Evolutionary conservation across 2,113 vertebrate species (phyloP), one percentile per base, ranked within the genome.

Genomic region (Gnathonemus echidnorhynchus): DNA sequence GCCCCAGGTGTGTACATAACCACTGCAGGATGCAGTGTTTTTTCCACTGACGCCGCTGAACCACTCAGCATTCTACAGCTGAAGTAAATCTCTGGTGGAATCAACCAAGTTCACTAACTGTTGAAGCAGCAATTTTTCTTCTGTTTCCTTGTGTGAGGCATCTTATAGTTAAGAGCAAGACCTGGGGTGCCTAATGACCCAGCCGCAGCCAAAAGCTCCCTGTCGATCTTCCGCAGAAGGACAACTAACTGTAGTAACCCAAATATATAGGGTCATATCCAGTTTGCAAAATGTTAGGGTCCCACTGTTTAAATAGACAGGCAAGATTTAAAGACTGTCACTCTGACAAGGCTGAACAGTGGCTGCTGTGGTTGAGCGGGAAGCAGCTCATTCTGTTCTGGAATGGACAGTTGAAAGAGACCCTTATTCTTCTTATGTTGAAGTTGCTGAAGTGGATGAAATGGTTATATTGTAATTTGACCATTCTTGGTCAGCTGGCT

Each of bases 391-490:
- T 19, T 46, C 27, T 17, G 15, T n/a, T 77, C 24, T 46, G 70
- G 45, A 48, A 86, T 80, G 1, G 42, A 87, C 6, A 53, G 52
- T 77, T 83, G 42, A 83, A 90, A 24, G 45, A 84, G 39, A 70
- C 27, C 74, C 66, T 86, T 90, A 49, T 89, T 91, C 7, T 56
- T 11, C 31, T 56, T 21, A 39, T 80, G 35, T 86, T 83, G 6
- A 85, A 87, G 86, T 90, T 83, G 70, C 17, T 90, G 77, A 91
- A 91, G 89, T 31, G 66, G 86, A 21, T 48, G 66, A 77, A 91
- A 91, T 91, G 19, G 56, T 31, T 85, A 88, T n/a, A 90, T 91
- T 91, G 42, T 87, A 88, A 58, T 74, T 35, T 45, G 21, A 89
- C 45, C 89, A 31, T 39, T 91, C 45, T 53, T 86, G 77, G 89